Evolutionary conservation across 2,797 vertebrate species (phyloP).

Genomic region (Simalia tracyae): DNA sequence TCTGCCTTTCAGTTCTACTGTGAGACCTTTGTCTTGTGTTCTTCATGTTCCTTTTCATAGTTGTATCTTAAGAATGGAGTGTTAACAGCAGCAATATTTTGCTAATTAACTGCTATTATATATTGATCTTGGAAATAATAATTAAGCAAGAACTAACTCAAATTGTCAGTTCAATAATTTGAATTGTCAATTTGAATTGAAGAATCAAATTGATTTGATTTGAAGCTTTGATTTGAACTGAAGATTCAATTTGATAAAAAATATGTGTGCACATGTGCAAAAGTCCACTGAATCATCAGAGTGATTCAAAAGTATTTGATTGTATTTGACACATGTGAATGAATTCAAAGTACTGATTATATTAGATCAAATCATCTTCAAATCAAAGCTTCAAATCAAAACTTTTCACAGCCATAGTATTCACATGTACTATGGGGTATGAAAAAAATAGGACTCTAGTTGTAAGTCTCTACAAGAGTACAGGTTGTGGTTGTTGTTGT

Average conservation of each 20-base stretch:
- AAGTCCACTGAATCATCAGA: neutral
- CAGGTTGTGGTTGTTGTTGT: neutral
- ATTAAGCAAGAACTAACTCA: too few relatives aligned
- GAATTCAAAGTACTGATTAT: neutral
- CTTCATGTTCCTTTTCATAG: neutral
- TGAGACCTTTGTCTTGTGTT: neutral
- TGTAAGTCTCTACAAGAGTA: neutral
- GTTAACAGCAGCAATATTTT: neutral
- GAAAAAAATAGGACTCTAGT: neutral
- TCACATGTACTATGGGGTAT: neutral
- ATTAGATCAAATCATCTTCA: neutral
- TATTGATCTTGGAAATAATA: neutral
- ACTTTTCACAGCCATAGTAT: neutral
- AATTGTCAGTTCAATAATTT: neutral
- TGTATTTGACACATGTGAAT: neutral
- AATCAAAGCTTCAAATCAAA: neutral
- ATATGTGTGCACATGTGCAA: neutral
- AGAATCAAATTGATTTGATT: neutral
- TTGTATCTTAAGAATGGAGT: rapidly evolving
- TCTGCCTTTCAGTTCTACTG: neutral
- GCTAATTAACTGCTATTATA: neutral
- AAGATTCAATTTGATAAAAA: neutral
- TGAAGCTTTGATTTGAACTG: neutral
- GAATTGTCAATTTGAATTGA: neutral
- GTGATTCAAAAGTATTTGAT: neutral